Evolutionary conservation across 2,113 vertebrate genomes (phyloP), one percentile per base, ranked within the genome.

Genomic region (Oncorhynchus keta): DNA sequence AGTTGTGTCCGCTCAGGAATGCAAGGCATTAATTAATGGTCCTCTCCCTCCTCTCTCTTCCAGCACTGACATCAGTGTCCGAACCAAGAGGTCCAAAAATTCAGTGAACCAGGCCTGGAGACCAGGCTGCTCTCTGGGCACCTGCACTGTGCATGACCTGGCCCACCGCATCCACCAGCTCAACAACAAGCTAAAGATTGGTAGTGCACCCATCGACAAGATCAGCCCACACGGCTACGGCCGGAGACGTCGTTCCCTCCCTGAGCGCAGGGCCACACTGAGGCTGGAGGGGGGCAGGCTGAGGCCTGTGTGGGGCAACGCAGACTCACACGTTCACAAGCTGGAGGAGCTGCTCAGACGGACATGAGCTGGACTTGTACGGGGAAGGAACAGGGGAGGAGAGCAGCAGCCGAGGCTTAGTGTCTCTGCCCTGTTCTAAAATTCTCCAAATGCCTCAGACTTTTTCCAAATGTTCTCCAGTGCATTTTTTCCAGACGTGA

Each of bases 171-270:
- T 99, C 90, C 94, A 94, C 87, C 91, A 95, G 81, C 86, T 95
- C 65, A 95, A 92, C 4, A 95, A 93, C 90, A 95, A 94, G 83
- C 76, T 91, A 0, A 98, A 94, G 86, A 93, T 90, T 66, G 86
- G 78, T 69, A 87, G 66, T 4, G 96, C 96, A 4, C 97, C 96
- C 0, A 4, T 80, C 4, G 90, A 55, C 75, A 98, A 98, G 89
- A 94, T 98, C 86, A 95, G 95, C 75, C 92, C 96, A 0, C 89
- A 92, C 20, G 97, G 97, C 84, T 98, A 99, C n/a, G 97, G 97
- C 74, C 94, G 97, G 39, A 88, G 95, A 77, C 94, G 97, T 76
- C 94, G 97, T 22, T 91, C 94, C 0, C 65, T 95, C 28, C 85
- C 91, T 5, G 66, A 4, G 32, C 79, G 65, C 68, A 76, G 69